Evolutionary conservation across 2,113 vertebrate species (phyloP).

Genomic region (Turnix velox): DNA sequence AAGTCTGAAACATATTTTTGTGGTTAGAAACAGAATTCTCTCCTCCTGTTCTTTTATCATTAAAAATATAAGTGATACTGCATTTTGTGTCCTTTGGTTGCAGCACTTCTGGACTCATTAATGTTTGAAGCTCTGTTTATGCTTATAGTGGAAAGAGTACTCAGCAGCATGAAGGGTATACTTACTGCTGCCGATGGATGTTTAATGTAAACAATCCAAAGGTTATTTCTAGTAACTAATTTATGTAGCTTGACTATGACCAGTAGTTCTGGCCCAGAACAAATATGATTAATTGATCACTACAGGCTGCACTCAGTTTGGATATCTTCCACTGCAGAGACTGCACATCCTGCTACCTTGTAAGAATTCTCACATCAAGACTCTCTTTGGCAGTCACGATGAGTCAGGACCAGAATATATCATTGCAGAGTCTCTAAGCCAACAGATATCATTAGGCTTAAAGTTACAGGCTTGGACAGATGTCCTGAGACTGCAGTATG

Average conservation of each 20-base stretch:
- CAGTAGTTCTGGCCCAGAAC: neutral
- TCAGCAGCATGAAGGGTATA: neutral
- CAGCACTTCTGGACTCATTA: neutral
- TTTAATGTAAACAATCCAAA: neutral
- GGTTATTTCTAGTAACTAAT: neutral
- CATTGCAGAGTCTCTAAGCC: neutral
- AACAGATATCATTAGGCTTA: conserved; percentile 11
- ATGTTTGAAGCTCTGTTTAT: neutral
- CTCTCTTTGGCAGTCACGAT: neutral
- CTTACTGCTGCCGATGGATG: neutral
- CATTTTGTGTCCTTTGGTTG: neutral
- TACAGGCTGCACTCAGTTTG: neutral
- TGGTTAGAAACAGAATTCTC: neutral
- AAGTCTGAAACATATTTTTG: neutral
- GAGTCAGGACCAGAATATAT: conserved; percentile 31
- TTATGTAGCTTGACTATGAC: neutral
- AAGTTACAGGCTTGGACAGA: conserved; percentile 24
- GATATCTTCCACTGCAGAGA: neutral
- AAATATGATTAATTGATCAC: neutral
- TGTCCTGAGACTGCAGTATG: neutral
- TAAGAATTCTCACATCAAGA: neutral
- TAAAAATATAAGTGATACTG: neutral
- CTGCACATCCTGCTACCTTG: neutral
- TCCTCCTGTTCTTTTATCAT: neutral
- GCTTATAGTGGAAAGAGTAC: neutral